These are phyloP conservation scores for Thaleichthys pacificus DNA, from an alignment of 2,797 vertebrate species.

Conservation along the genomic window DNA sequence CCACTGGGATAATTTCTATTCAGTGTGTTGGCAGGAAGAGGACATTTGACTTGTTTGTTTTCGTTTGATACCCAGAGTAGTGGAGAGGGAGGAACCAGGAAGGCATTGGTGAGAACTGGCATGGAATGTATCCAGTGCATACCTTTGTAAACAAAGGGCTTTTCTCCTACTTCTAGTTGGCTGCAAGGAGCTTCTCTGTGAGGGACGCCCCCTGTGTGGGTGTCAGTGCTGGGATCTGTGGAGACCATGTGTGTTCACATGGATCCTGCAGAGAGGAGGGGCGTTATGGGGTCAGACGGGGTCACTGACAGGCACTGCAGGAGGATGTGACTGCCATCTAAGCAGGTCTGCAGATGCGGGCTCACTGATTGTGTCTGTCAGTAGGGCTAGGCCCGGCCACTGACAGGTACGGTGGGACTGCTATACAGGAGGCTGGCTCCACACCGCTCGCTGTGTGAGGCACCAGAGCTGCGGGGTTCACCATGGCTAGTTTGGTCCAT, in stretches of 20 bases:
- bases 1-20: slow-evolving; percentile 19
- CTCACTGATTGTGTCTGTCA: slow-evolving; percentile 69
- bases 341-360: slow-evolving; percentile 68
- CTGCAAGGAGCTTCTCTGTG: slow-evolving; percentile 31
- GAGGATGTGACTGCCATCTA: slow-evolving; percentile 65
- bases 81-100: slow-evolving; percentile 31
- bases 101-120: slow-evolving; percentile 23
- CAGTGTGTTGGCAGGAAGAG: slow-evolving; percentile 33
- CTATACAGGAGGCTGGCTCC: neutral
- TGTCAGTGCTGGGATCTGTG: slow-evolving; percentile 41
- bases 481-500: slow-evolving; percentile 18
- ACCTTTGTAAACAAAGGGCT: slow-evolving; percentile 43
- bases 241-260: slow-evolving; percentile 55
- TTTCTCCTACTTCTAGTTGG: slow-evolving; percentile 37
- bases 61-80: slow-evolving; percentile 28
- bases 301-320: slow-evolving; percentile 62
- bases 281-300: slow-evolving; percentile 58
- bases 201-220: slow-evolving; percentile 42
- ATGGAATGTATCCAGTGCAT: slow-evolving; percentile 17
- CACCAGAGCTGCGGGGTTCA: slow-evolving; percentile 1
- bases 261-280: slow-evolving; percentile 52
- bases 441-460: slow-evolving; percentile 19
- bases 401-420: slow-evolving; percentile 20
- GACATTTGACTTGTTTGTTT: slow-evolving; percentile 28
- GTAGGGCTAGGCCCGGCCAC: slow-evolving; percentile 31